A percentile compares a stretch with the other conserved stretches of the same genome.
phyloP scores from a whole-genome alignment of 2,113 vertebrate species.

The Craseonycteris thonglongyai region DNA sequence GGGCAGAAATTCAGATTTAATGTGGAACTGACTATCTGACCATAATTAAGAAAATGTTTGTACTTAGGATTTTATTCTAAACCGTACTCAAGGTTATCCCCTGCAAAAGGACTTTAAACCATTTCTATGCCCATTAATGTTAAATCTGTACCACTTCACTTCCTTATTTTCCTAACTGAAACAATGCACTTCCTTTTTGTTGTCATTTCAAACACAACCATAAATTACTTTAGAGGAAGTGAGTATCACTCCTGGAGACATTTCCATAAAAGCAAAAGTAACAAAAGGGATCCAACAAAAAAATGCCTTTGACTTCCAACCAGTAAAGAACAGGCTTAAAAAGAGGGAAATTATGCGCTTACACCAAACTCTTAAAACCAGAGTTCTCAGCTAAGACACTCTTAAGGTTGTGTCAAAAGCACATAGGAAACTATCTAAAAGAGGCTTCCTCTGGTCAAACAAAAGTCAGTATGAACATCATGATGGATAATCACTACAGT shows the following conservation, averaged over 20 bases:
- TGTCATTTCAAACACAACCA: background rate
- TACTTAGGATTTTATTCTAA: conserved; percentile 7
- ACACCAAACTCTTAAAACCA: background rate
- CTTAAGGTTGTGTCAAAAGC: background rate
- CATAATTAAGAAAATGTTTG: background rate
- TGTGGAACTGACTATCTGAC: background rate
- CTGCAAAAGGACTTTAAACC: background rate
- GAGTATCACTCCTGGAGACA: background rate
- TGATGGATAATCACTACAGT: background rate
- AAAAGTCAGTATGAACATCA: background rate
- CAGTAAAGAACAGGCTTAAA: background rate
- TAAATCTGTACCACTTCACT: background rate
- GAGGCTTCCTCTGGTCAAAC: background rate
- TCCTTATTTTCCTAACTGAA: background rate
- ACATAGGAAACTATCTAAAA: background rate
- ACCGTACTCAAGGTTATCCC: background rate
- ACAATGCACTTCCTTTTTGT: background rate
- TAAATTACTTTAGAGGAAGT: background rate
- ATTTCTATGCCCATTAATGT: background rate
- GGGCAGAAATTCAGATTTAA: background rate
- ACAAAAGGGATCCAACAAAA: background rate
- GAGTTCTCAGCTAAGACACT: background rate
- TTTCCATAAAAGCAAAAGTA: conserved; percentile 19
- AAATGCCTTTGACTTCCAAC: background rate
- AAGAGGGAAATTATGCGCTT: background rate